These are phyloP conservation scores for Choristoneura rosaceana DNA, from an alignment of 2,888 invertebrate genomes.

Conservation along the genomic window DNA sequence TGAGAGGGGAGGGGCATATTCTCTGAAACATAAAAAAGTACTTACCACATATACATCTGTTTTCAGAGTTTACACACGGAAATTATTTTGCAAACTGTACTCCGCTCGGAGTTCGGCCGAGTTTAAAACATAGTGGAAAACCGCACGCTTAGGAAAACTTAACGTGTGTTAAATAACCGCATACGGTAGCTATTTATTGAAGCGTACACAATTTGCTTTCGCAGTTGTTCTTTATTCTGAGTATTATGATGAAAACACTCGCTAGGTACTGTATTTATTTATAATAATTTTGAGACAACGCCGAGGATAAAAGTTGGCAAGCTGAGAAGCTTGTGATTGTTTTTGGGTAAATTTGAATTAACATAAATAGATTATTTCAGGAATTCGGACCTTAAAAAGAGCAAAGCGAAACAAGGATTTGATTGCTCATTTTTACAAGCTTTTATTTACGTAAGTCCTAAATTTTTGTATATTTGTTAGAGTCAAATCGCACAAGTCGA, in stretches of 20 bases:
- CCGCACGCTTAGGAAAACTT: conserved; percentile 31
- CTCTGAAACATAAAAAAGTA: conserved; percentile 37
- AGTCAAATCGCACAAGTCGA: no score
- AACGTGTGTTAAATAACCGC: conserved; percentile 30
- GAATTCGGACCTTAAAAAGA: background rate
- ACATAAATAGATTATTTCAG: background rate
- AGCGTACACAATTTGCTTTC: conserved; percentile 1
- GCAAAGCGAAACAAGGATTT: no score
- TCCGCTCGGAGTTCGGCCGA: conserved; percentile 24
- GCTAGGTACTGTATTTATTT: no score
- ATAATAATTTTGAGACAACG: no score
- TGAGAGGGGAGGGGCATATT: conserved; percentile 12
- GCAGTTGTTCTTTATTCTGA: background rate
- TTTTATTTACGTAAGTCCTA: no score
- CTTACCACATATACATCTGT: conserved; percentile 17
- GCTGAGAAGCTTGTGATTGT: background rate
- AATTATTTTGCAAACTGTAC: conserved; percentile 30
- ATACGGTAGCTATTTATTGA: conserved; percentile 28
- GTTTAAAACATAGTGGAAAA: conserved; percentile 36
- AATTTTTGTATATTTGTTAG: no score
- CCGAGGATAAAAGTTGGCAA: no score
- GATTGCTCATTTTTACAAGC: no score
- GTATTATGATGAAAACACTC: no score
- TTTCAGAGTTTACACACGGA: conserved; percentile 19
- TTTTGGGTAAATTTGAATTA: background rate